Evolutionary conservation across 2,113 vertebrate genomes (phyloP), one percentile per base, ranked within the genome.

Genomic region (Aphelocoma coerulescens): DNA sequence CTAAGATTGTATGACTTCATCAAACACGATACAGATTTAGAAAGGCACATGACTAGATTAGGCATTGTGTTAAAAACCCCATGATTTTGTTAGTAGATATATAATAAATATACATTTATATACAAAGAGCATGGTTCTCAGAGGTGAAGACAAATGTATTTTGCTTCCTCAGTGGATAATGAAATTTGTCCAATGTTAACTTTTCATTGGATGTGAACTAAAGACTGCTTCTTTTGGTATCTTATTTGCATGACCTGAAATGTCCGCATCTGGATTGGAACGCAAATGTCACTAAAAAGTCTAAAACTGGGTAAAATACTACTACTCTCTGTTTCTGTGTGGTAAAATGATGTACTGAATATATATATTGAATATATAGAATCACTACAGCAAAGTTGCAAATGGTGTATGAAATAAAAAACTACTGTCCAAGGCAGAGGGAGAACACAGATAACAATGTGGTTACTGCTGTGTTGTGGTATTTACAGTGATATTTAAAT

Each of bases 341-440:
- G 39, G 63, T 68, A 73, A 82, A 67, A 37, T 18, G 9, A 74
- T 37, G 35, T 54, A 78, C 19, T 85, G 67, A 52, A 27, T 68
- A 9, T 63, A 24, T 13, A 35, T 41, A 75, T 19, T 85, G 67
- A 52, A 27, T 68, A 9, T 63, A 24, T 13, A 35, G 83, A 82
- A 65, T 74, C 37, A 63, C 37, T 73, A 33, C 43, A 85, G 67
- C 43, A 83, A 83, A 88, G 62, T 72, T 89, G 61, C 44, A 96
- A 96, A 93, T 95, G 41, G 74, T 86, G 52, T 93, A 95, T 95
- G 85, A 93, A 96, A 93, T 96, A 61, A 94, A 95, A 93, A 96
- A 68, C 20, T 12, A 61, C 71, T 94, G 51, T 33, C 83, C 61
- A 66, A 20, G 54, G 49, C 66, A 78, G 17, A 83, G 66, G 43